A percentile compares a stretch with the other conserved stretches of the same genome.
Conservation (phyloP, 35 echinoderm and acorn worm species). For the Eucidaris tribuloides region DNA sequence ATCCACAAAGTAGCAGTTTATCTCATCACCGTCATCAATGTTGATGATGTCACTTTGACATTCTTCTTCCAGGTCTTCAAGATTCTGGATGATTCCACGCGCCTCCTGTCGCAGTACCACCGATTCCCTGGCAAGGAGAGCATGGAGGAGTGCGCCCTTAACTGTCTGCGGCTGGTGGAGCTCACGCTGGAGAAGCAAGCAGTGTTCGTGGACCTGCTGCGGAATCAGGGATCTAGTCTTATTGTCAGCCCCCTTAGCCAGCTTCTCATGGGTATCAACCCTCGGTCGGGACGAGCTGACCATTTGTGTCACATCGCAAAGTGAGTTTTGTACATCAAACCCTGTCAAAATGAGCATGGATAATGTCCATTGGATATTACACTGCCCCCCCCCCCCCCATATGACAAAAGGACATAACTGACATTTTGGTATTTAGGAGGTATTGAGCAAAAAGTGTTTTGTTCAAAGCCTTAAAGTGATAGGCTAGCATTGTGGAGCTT, state of each 20-base stretch:
- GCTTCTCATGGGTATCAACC: conserved; percentile 90
- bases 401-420: too few relatives aligned
- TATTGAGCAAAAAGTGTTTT: too few relatives aligned
- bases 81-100: conserved; percentile 66
- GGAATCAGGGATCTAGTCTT: conserved; percentile 71
- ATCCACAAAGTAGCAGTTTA: too few relatives aligned
- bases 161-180: conserved; percentile 79
- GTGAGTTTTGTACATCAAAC: too few relatives aligned
- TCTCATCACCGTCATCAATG: too few relatives aligned
- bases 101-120: conserved; percentile 52
- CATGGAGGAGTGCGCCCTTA: conserved; percentile 63
- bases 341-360: too few relatives aligned
- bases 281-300: conserved; percentile 72
- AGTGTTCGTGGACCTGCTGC: conserved; percentile 75
- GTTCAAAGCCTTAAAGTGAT: too few relatives aligned
- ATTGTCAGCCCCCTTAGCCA: conserved; percentile 86
- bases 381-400: too few relatives aligned
- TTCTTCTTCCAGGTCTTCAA: conserved; percentile 56
- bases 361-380: too few relatives aligned
- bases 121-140: conserved; percentile 71
- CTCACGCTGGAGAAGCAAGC: conserved; percentile 80
- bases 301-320: conserved; percentile 88
- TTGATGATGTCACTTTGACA: too few relatives aligned
- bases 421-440: too few relatives aligned
- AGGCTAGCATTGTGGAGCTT: too few relatives aligned